Base-by-base conservation (phyloP, 2,888 invertebrate species). In the Hirtodrosophila trivittata region DNA sequence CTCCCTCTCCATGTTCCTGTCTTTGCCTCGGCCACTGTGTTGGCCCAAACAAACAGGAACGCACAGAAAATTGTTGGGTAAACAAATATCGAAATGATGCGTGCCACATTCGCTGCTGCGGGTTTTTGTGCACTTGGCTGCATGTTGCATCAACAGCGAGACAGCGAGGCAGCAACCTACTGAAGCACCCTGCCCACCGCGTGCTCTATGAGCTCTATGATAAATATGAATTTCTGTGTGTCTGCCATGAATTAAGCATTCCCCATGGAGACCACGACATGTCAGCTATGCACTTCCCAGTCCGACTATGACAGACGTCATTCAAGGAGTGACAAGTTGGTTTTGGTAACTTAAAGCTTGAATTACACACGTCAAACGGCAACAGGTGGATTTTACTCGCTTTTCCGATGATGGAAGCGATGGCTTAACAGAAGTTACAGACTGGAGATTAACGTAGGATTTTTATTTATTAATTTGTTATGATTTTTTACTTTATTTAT, bases 21-120 rank as follows among this genome's bases (percentile, higher is more conserved):
- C 28, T n/a, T 5, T 21, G 5, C 18, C 28, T 2, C 7, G 1
- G 7, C 5, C n/a, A 7, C 28, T n/a, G 28, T 7, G 2, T n/a
- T 7, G 9, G 9, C 28, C 28, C n/a, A 7, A 39, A 13, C 38
- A 60, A 46, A 60, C 35, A 50, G 6, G 21, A 69, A 54, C 39
- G 45, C 49, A 71, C 49, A 21, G 54, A 45, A 70, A 67, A 83
- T 72, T 83, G 77, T 83, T 77, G 83, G 64, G 57, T 76, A 77
- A 77, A 77, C 77, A 77, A 83, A 77, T 69, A 77, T 64, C 64
- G 55, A 57, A 78, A 72, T 71, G 75, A 77, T 75, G 76, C 83
- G 76, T 78, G 68, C 76, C 62, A 13, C 70, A 51, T 56, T 51
- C 39, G 45, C 62, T 59, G 70, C 62, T 42, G 66, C 58, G 21